These are phyloP conservation scores for Lucifuga dentata DNA, from an alignment of 2,113 vertebrate genomes.

Conservation along the genomic window DNA sequence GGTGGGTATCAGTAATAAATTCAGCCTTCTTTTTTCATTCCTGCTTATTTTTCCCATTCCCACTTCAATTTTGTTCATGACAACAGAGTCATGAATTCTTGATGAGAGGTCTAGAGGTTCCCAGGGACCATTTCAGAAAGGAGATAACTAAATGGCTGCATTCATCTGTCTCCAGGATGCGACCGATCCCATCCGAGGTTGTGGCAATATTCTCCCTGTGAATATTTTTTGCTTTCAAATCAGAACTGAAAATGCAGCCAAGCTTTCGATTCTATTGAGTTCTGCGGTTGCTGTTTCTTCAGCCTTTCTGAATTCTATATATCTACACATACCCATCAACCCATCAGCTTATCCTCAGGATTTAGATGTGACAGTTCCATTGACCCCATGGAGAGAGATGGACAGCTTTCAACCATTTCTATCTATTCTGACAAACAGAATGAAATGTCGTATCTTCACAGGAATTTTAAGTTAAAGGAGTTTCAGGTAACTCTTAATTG, in stretches of 20 bases:
- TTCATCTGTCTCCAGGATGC: not conserved
- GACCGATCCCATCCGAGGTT: conserved; percentile 5
- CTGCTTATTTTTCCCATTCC: conserved; percentile 6
- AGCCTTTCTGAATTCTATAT: not conserved
- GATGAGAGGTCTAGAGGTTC: conserved; percentile 28
- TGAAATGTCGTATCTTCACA: not conserved
- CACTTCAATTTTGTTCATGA: conserved; percentile 6
- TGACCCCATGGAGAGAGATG: conserved; percentile 19
- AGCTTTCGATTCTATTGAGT: not conserved
- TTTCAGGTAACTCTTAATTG: conserved; percentile 15
- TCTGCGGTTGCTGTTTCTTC: not conserved
- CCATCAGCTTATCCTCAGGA: conserved; percentile 2
- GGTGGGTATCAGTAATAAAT: not conserved
- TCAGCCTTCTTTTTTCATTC: not conserved
- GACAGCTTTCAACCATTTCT: conserved; percentile 7
- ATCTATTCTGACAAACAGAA: conserved; percentile 15
- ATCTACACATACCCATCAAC: not conserved
- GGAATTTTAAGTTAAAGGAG: not conserved
- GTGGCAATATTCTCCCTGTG: not conserved
- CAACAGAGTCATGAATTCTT: conserved; percentile 18
- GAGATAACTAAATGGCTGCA: not conserved
- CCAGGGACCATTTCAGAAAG: not conserved
- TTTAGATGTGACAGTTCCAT: conserved; percentile 43
- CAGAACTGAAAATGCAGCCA: conserved; percentile 12
- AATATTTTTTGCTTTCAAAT: conserved; percentile 20